Percentiles rank a stretch among this genome's conserved stretches.
Evolutionary conservation across 2,888 invertebrate species (phyloP).

Genomic region (Scaptomyza flava): DNA sequence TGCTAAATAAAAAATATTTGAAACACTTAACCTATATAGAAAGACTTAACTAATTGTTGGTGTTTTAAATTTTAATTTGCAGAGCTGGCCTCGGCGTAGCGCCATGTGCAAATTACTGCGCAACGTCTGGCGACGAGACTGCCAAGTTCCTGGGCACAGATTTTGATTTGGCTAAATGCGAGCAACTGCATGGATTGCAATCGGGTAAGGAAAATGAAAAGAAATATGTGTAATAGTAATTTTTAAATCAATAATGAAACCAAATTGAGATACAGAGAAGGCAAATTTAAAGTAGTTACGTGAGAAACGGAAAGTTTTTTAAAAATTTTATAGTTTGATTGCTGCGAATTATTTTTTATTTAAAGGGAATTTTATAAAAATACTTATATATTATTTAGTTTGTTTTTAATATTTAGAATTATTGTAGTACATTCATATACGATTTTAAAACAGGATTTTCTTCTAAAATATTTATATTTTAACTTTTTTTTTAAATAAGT

Average conservation of each 20-base stretch:
- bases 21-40: constrained; percentile 17
- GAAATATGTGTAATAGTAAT: not conserved
- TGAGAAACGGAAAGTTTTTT: too few species aligned
- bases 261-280: too few species aligned
- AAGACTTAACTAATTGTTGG: not conserved
- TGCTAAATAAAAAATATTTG: constrained; percentile 2
- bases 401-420: too few species aligned
- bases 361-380: too few species aligned
- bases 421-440: not conserved
- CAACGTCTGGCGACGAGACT: constrained; percentile 48
- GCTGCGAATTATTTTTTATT: too few species aligned
- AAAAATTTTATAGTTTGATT: too few species aligned
- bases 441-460: not conserved
- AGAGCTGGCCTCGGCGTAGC: constrained; percentile 83
- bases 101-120: constrained; percentile 76
- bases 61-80: constrained; percentile 27
- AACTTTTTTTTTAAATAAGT: too few species aligned
- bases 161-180: constrained; percentile 85
- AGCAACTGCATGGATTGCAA: constrained; percentile 86
- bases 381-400: too few species aligned
- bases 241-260: too few species aligned
- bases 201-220: constrained; percentile 84
- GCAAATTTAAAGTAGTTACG: too few species aligned
- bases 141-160: constrained; percentile 49
- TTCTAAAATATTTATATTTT: too few species aligned